Percentiles rank a stretch among this genome's conserved stretches.
Conservation (phyloP, 2,888 invertebrate species). For the Nycteola revayana region DNA sequence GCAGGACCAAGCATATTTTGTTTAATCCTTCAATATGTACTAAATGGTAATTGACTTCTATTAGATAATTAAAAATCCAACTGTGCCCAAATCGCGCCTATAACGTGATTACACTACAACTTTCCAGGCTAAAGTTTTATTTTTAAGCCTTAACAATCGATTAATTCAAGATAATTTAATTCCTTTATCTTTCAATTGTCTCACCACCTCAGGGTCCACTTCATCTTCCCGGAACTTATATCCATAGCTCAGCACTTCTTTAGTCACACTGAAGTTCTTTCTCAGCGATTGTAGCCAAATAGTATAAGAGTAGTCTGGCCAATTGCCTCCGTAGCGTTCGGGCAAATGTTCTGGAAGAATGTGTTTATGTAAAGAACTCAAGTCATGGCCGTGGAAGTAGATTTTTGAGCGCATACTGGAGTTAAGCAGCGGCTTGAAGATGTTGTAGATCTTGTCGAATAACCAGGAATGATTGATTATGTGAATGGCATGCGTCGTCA, state of each 20-base stretch:
- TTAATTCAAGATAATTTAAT: conserved; percentile 52
- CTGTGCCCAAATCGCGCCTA: too few relatives aligned
- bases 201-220: conserved; percentile 56
- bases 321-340: conserved; percentile 85
- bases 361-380: conserved; percentile 88
- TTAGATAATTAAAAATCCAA: too few relatives aligned
- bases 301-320: conserved; percentile 88
- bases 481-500: conserved; percentile 88
- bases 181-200: conserved; percentile 59
- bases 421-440: conserved; percentile 89
- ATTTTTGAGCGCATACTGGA: conserved; percentile 84
- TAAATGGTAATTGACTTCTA: too few relatives aligned
- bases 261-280: conserved; percentile 79
- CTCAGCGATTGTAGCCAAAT: conserved; percentile 86
- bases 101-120: too few relatives aligned
- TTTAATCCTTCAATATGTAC: too few relatives aligned
- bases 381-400: conserved; percentile 87
- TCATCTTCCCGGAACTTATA: conserved; percentile 80
- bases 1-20: too few relatives aligned
- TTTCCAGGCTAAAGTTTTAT: too few relatives aligned
- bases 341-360: conserved; percentile 87
- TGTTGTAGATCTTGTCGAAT: conserved; percentile 88
- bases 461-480: conserved; percentile 91
- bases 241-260: conserved; percentile 84
- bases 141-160: too few relatives aligned